Conservation (phyloP, 2,113 vertebrate species). For the Gadus macrocephalus region DNA sequence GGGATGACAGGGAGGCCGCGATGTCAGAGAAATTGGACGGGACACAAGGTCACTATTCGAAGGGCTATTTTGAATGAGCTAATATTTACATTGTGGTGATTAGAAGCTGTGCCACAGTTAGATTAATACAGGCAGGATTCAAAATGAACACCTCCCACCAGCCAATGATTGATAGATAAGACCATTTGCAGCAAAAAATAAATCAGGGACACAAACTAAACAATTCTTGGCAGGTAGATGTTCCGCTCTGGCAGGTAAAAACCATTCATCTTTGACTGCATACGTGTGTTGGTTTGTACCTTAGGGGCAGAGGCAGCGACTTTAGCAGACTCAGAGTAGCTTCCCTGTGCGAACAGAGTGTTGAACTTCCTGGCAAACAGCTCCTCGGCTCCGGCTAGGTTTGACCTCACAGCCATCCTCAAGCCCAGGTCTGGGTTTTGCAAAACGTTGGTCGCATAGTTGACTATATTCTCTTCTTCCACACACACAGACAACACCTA, state of each 20-base stretch:
- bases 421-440: conserved; percentile 90
- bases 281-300: conserved; percentile 58
- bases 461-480: conserved; percentile 93
- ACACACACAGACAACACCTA: conserved; percentile 89
- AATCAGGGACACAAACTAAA: no score
- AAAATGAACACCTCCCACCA: no score
- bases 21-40: background rate
- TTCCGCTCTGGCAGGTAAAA: no score
- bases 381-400: conserved; percentile 87
- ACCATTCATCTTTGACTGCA: no score
- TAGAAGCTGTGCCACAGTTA: no score
- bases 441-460: conserved; percentile 84
- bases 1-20: conserved; percentile 52
- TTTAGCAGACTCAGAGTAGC: conserved; percentile 87
- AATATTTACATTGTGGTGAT: no score
- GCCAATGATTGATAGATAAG: no score
- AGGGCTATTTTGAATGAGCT: no score
- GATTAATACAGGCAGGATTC: no score
- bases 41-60: background rate
- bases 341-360: conserved; percentile 85
- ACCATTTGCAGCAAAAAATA: no score
- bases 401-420: conserved; percentile 85
- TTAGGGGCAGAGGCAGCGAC: conserved; percentile 88
- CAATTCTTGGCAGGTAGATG: no score
- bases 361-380: conserved; percentile 88